Conservation (phyloP, 2,888 invertebrate genomes). For the Noctua comes region DNA sequence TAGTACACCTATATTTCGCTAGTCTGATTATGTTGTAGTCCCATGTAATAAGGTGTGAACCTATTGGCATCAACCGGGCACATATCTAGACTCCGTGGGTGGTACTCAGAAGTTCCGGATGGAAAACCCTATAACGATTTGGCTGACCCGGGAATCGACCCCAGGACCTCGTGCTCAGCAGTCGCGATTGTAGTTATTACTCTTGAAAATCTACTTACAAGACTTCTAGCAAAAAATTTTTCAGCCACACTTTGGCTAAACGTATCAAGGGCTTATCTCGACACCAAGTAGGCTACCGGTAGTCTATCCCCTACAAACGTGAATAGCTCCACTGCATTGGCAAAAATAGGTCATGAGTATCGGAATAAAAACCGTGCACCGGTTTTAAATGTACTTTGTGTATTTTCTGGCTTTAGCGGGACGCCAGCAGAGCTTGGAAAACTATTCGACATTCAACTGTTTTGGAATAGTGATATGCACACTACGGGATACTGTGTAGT, state of each 20-base stretch:
- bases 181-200: not conserved
- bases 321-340: conserved; percentile 52
- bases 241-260: not conserved
- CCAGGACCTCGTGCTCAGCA: not conserved
- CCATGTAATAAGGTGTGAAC: not conserved
- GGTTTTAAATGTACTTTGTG: conserved; percentile 50
- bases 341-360: conserved; percentile 63
- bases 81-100: not conserved
- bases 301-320: conserved; percentile 43
- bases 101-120: not conserved
- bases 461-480: conserved; percentile 11
- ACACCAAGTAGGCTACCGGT: conserved; percentile 43
- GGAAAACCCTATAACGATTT: not conserved
- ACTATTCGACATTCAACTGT: conserved; percentile 31
- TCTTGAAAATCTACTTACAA: not conserved
- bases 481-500: not conserved
- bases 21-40: not conserved
- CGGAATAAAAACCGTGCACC: conserved; percentile 50
- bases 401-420: conserved; percentile 34
- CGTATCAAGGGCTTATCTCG: conserved; percentile 46
- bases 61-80: not conserved
- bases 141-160: not conserved
- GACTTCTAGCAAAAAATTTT: not conserved
- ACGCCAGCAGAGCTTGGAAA: conserved; percentile 24
- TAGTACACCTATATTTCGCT: not conserved